Conservation (phyloP, 2,888 invertebrate genomes). For the Agrilus biguttatus region DNA sequence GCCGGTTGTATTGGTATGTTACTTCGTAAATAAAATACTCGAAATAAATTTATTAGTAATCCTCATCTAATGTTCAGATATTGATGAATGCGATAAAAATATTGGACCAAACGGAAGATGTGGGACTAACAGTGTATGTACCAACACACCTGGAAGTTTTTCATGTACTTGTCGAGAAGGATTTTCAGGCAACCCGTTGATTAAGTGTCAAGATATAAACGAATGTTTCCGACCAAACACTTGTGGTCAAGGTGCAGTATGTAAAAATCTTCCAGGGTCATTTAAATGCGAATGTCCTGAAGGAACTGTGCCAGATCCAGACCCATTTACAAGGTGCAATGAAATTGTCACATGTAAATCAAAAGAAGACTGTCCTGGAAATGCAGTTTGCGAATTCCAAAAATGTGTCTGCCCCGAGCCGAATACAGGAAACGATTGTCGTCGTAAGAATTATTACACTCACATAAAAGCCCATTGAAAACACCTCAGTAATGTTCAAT, state of each 20-base stretch:
- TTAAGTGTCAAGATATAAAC: slow-evolving; percentile 68
- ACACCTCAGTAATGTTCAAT: background rate
- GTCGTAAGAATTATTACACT: slow-evolving; percentile 49
- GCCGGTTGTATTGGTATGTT: slow-evolving; percentile 66
- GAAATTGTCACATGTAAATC: slow-evolving; percentile 64
- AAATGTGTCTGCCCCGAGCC: slow-evolving; percentile 82
- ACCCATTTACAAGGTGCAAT: slow-evolving; percentile 66
- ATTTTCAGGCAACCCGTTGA: slow-evolving; percentile 71
- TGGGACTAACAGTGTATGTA: slow-evolving; percentile 69
- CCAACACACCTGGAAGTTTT: slow-evolving; percentile 67
- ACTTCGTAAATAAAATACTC: background rate
- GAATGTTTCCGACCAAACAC: slow-evolving; percentile 58
- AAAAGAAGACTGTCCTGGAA: slow-evolving; percentile 76
- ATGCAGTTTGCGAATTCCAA: slow-evolving; percentile 67
- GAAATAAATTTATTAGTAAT: too few species aligned
- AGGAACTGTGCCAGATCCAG: slow-evolving; percentile 69
- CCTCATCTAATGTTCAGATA: slow-evolving; percentile 39
- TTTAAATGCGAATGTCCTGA: slow-evolving; percentile 70
- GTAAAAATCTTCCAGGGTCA: slow-evolving; percentile 63
- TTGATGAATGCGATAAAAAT: slow-evolving; percentile 75
- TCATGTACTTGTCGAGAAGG: slow-evolving; percentile 72
- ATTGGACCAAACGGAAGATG: slow-evolving; percentile 71
- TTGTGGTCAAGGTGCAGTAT: slow-evolving; percentile 71
- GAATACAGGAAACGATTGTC: slow-evolving; percentile 80
- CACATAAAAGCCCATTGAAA: background rate